These are phyloP conservation scores for Gracilinanus agilis DNA, from an alignment of 2,113 vertebrate genomes.

Conservation along the genomic window DNA sequence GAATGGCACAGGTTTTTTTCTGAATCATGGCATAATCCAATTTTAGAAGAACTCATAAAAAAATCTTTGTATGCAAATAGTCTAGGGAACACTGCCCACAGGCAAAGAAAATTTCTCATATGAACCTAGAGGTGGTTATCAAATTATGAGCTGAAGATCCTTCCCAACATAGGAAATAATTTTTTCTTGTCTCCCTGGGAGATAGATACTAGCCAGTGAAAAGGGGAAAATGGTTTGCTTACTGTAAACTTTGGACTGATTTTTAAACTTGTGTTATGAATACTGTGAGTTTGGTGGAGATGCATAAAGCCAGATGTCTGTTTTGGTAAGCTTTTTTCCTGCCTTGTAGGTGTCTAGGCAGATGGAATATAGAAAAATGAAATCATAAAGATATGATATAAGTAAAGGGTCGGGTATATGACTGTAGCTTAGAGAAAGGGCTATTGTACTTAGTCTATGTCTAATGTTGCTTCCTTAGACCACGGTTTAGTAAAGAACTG, in stretches of 20 bases:
- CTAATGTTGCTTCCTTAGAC: background rate
- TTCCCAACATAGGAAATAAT: background rate
- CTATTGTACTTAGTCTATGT: background rate
- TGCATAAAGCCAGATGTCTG: background rate
- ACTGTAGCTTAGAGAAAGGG: background rate
- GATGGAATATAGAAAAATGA: background rate
- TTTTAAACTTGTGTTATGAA: background rate
- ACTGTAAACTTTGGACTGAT: background rate
- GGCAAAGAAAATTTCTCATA: background rate
- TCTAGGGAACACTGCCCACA: background rate
- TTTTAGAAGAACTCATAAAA: background rate
- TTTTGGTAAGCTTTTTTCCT: background rate
- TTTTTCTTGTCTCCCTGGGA: background rate
- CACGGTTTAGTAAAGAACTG: background rate
- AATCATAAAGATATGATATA: rapidly evolving
- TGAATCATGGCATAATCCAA: background rate
- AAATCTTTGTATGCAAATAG: background rate
- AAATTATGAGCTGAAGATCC: background rate
- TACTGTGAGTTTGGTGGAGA: background rate
- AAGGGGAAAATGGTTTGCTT: background rate
- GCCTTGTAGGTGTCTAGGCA: background rate
- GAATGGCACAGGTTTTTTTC: background rate
- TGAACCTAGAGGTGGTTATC: background rate
- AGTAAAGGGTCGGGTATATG: too few relatives aligned
- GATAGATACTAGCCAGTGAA: background rate